Conservation (phyloP, 1,140 invertebrate species). For the Planococcus citri region DNA sequence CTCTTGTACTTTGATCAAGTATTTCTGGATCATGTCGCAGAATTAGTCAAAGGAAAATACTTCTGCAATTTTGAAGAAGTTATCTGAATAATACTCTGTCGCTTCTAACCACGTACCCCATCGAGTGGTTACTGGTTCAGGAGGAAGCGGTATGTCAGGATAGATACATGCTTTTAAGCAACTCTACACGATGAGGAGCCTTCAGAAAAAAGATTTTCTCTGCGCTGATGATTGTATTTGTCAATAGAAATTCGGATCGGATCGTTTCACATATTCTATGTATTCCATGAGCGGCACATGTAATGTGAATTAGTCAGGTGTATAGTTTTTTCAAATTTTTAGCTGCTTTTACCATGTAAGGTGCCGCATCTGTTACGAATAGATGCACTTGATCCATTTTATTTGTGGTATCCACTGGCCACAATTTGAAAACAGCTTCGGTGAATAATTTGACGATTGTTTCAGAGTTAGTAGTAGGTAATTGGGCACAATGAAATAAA, state of each 20-base stretch:
- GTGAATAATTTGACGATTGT: not conserved
- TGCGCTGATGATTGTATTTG: not conserved
- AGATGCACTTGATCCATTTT: not conserved
- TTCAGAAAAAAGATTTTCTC: slow-evolving; percentile 9
- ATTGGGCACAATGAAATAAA: not conserved
- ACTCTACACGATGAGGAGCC: not conserved
- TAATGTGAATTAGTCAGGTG: not conserved
- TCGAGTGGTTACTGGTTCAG: slow-evolving; percentile 18
- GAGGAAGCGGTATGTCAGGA: slow-evolving; percentile 15
- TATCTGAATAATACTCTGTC: slow-evolving; percentile 11
- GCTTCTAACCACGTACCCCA: slow-evolving; percentile 15
- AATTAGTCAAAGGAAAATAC: too few species aligned
- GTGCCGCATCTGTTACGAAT: not conserved
- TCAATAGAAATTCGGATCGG: not conserved
- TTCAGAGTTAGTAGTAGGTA: not conserved
- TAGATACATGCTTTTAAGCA: not conserved
- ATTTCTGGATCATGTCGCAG: too few species aligned
- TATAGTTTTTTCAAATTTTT: slow-evolving; percentile 12
- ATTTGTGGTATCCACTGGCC: not conserved
- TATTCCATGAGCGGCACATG: not conserved
- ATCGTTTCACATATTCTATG: not conserved
- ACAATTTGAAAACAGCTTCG: not conserved
- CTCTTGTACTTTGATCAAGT: too few species aligned
- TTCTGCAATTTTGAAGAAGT: not conserved
- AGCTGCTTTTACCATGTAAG: slow-evolving; percentile 18